Evolutionary conservation across 2,888 invertebrate genomes (phyloP), one percentile per base, ranked within the genome.

Genomic region (Dyspetes luteomarginatus): DNA sequence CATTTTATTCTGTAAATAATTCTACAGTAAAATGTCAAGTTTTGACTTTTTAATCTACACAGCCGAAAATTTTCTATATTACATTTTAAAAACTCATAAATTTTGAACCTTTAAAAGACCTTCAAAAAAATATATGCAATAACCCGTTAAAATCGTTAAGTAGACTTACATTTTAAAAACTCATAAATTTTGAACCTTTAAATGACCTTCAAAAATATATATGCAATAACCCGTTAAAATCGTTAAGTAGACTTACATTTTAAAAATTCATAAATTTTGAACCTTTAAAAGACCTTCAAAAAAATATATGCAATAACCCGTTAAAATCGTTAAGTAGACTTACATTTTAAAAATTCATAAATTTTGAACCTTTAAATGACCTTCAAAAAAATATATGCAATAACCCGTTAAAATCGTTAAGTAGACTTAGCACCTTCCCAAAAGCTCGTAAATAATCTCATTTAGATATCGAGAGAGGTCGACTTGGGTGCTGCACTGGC

Each of bases 381-480:
- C n/a, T n/a, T n/a, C n/a, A n/a, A n/a, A n/a, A n/a, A n/a, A n/a
- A n/a, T n/a, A n/a, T n/a, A n/a, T n/a, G n/a, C 48, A 48, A 17
- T 36, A 9, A 36, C 12, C 36, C 1, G 12, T 7, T 36, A 3
- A 36, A 12, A 36, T 36, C 7, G 36, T n/a, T n/a, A 65, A 19
- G 45, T 12, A 65, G 50, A 4, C 2, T 3, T 12, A 17, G 50
- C 2, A 30, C 30, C n/a, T 30, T 9, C 65, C 2, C 19, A 4
- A 50, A 22, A 50, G 48, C 48, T 30, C 60, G 1, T 64, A 52
- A 52, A 73, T 64, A 43, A 64, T 73, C 55, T 60, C 26, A 24
- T 41, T 5, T 17, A 73, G 77, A 69, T 45, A 26, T 41, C 77
- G 30, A 22, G 19, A 9, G 50, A 73, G 30, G 28, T 50, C 7